Base-by-base conservation (phyloP, 2,888 invertebrate species). In the Drosophila dives region DNA sequence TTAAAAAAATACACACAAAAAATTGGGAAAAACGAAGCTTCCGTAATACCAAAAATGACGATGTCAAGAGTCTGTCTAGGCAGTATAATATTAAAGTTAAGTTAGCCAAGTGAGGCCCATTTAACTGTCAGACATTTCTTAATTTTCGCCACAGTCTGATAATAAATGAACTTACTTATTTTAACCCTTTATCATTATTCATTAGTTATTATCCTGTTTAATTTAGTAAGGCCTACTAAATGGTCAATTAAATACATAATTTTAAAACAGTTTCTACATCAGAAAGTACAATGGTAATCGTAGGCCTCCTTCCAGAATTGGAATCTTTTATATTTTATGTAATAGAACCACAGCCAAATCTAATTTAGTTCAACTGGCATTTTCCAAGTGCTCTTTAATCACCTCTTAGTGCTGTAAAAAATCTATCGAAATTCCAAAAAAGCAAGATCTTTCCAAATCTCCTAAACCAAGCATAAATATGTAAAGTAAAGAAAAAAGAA, bases 11-110 rank as follows among this genome's bases (percentile, higher is more conserved):
- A 34, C 34, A 40, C 40, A 23, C 45, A 45, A 20, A 45, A 10
- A 45, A 23, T n/a, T 55, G 26, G 38, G 42, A 58, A 72, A 72
- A 77, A 49, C 29, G 34, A 53, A 11, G 42, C 29, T 56, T n/a
- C 55, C 55, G 40, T 29, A 56, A 56, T 56, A n/a, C 54, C 36
- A 36, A 8, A 23, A 12, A 20, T 45, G 15, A 23, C 20, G 20
- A 45, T 45, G 45, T 23, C 33, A 53, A 15, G 23, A 53, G n/a
- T 50, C 29, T 29, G 45, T 36, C 23, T 42, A 45, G 53, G 29
- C 36, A 36, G 23, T 15, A 54, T 33, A 45, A 6, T 53, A 53
- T 34, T 53, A 23, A 53, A 34, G 34, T 55, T 55, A 55, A 55
- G 55, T 55, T 36, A 32, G 29, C 36, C 36, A 36, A 36, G 53